Percentiles rank a stretch among this genome's conserved stretches.
These are phyloP conservation scores for Protophormia terraenovae DNA, from an alignment of 2,888 invertebrate species.

Conservation along the genomic window DNA sequence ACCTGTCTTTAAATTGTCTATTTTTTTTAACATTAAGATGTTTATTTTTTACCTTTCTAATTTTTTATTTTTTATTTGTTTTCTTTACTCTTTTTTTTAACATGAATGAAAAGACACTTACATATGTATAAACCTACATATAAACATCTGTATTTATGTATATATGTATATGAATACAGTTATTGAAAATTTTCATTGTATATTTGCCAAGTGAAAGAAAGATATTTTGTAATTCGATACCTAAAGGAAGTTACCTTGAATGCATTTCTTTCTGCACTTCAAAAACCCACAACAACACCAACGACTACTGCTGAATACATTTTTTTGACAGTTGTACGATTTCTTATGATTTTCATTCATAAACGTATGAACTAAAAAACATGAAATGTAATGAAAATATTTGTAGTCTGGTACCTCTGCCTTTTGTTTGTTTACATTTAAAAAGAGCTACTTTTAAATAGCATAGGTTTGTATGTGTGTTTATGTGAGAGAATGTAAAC, in stretches of 20 bases:
- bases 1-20: too few species aligned
- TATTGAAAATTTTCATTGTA: conserved; percentile 37
- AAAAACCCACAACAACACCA: conserved; percentile 22
- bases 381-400: conserved; percentile 34
- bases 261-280: conserved; percentile 73
- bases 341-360: conserved; percentile 65
- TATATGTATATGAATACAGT: background rate
- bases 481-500: background rate
- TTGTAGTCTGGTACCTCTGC: conserved; percentile 28
- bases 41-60: too few species aligned
- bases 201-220: conserved; percentile 64
- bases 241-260: conserved; percentile 79
- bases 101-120: background rate
- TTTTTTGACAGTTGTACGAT: conserved; percentile 60
- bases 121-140: background rate
- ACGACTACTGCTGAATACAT: conserved; percentile 32
- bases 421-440: background rate
- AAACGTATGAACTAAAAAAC: conserved; percentile 33
- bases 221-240: conserved; percentile 64
- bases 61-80: too few species aligned
- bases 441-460: background rate
- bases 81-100: too few species aligned
- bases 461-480: background rate
- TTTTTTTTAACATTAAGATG: too few species aligned
- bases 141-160: background rate